These are phyloP conservation scores for Semnornis frantzii DNA, from an alignment of 2,113 vertebrate genomes.

Conservation along the genomic window DNA sequence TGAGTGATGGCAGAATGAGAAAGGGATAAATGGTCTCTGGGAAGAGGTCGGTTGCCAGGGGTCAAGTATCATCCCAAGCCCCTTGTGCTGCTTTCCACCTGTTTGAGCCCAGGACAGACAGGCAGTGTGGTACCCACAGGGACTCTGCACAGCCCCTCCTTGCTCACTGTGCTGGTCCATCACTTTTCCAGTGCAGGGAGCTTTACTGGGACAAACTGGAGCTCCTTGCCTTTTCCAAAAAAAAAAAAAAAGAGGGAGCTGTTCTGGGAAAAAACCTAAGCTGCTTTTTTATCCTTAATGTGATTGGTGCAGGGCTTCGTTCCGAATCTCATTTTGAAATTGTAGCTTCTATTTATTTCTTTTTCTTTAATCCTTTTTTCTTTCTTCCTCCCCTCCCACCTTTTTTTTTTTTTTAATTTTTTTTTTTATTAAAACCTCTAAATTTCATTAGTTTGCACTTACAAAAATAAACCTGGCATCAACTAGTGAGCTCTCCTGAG, in stretches of 20 bases:
- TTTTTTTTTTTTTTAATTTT: not conserved
- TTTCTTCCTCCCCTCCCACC: too few species aligned
- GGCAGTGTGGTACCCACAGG: fast-evolving
- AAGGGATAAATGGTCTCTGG: not conserved
- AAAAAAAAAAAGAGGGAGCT: not conserved
- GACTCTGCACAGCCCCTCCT: not conserved
- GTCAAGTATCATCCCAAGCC: not conserved
- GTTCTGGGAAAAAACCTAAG: not conserved
- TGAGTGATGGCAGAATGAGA: not conserved
- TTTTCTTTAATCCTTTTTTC: too few species aligned
- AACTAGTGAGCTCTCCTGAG: constrained; percentile 35
- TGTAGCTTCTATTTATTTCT: not conserved
- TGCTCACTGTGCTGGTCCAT: not conserved
- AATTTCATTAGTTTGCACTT: constrained; percentile 72
- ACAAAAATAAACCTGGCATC: constrained; percentile 64
- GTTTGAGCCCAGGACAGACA: not conserved
- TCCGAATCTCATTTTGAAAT: constrained; percentile 39
- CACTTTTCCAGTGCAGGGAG: not conserved
- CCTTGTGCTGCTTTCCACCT: fast-evolving
- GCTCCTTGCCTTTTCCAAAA: not conserved
- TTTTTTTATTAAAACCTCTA: constrained; percentile 5
- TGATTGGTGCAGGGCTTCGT: not conserved
- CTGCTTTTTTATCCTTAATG: not conserved
- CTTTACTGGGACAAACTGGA: not conserved
- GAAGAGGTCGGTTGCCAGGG: not conserved